Conservation (phyloP, 2,113 vertebrate species). For the Cyrtonyx montezumae region DNA sequence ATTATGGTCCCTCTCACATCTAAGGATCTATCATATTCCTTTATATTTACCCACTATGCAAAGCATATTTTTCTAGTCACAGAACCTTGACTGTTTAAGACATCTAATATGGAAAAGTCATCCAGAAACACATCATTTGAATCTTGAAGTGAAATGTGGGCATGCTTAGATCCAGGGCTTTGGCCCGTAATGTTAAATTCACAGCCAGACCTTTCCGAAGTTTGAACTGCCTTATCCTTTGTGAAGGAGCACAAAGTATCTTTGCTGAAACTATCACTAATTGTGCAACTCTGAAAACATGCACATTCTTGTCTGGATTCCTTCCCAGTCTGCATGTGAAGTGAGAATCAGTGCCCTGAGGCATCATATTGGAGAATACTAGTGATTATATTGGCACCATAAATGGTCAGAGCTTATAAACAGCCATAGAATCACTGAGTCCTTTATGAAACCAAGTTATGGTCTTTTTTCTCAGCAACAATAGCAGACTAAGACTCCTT, state of each 20-base stretch:
- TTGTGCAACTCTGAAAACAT: conserved; percentile 15
- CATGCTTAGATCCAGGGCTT: conserved; percentile 18
- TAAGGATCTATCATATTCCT: neutral
- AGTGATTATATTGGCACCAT: conserved; percentile 2
- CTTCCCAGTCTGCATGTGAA: conserved; percentile 10
- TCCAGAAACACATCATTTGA: conserved; percentile 62
- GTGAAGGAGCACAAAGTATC: neutral
- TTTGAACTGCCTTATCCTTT: conserved; percentile 35
- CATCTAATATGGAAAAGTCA: conserved; percentile 37
- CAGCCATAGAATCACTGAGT: neutral
- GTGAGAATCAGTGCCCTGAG: neutral
- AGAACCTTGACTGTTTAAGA: conserved; percentile 36
- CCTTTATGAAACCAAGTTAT: neutral
- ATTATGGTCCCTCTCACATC: neutral
- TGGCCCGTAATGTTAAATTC: neutral
- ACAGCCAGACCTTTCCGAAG: neutral
- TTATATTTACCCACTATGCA: neutral
- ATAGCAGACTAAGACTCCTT: conserved; percentile 25
- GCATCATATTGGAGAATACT: neutral
- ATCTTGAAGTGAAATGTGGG: neutral
- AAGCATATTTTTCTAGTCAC: conserved; percentile 30
- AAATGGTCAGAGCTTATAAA: conserved; percentile 14
- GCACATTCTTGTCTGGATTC: neutral
- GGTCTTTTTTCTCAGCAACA: conserved; percentile 33
- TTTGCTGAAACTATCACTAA: neutral